These are phyloP conservation scores for Diadema setosum DNA, from an alignment of 35 echinoderm and acorn worm genomes.

Conservation along the genomic window DNA sequence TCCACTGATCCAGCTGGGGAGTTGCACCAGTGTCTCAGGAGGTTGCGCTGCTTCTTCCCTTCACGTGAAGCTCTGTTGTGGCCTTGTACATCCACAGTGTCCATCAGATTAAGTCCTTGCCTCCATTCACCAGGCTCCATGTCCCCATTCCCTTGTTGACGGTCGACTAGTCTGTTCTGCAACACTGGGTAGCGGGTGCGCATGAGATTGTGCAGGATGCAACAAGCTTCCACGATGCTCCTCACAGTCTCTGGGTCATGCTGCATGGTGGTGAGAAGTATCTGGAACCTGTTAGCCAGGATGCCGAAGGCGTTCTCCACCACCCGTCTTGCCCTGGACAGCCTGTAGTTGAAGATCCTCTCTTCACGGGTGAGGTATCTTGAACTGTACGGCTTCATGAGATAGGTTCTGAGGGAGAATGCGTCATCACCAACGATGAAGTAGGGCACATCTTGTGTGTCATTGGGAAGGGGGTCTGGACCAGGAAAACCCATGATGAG, in stretches of 20 bases:
- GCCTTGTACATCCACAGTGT: constrained; percentile 5
- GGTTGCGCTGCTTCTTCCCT: background rate
- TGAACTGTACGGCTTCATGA: constrained; percentile 46
- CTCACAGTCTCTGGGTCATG: background rate
- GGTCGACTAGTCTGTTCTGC: constrained; percentile 16
- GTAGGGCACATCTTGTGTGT: constrained; percentile 57
- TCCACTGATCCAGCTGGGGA: constrained; percentile 23
- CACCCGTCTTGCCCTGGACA: constrained; percentile 37
- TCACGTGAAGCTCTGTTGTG: constrained; percentile 26
- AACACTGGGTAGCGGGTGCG: background rate
- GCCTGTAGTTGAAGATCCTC: background rate
- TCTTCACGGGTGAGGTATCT: background rate
- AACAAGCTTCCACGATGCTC: background rate
- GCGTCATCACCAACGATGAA: constrained; percentile 32
- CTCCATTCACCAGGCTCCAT: constrained; percentile 11
- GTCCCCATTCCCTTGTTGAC: background rate
- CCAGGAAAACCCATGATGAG: background rate
- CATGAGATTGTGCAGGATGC: constrained; percentile 44
- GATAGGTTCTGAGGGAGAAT: background rate
- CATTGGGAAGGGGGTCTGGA: constrained; percentile 22
- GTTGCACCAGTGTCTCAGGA: background rate
- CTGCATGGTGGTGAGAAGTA: constrained; percentile 22
- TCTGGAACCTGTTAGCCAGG: constrained; percentile 39
- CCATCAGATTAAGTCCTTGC: background rate
- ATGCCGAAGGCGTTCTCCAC: constrained; percentile 58